Base-by-base conservation (phyloP, 2,888 invertebrate genomes). In the Yponomeuta sedellus region DNA sequence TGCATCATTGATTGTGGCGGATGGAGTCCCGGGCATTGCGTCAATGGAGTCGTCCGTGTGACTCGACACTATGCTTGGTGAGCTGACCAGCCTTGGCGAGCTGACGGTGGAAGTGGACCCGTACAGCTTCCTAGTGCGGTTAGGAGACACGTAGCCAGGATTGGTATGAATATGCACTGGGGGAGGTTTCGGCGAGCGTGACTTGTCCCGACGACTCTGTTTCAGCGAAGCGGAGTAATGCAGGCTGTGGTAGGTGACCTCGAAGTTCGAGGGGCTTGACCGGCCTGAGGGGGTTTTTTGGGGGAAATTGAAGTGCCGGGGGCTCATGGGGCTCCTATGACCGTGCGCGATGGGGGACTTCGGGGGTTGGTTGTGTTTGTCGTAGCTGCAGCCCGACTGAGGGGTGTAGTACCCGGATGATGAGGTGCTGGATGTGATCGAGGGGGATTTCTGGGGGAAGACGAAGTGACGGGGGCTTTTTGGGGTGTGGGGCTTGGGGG, bases 151-250 rank as follows among this genome's bases (percentile, higher is more conserved):
- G 72, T 93, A 93, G 4, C 93, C 93, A 25, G 93, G 93, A 76
- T 93, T 93, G 0, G 93, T 93, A 70, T 93, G 91, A 59, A 93
- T 93, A 76, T 93, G 91, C 58, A 92, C 92, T n/a, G 92, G 92
- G 1, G 91, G 91, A 1, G 91, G 91, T 69, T 89, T 91, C 0
- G 90, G 89, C 0, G 90, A 90, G 28, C 86, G 78, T 66, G 89
- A 88, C 67, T 89, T 90, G 67, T 90, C 90, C 1, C 91, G 78
- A 16, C 80, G 84, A 65, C 75, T 79, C 70, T 91, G 88, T 67
- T 91, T 91, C 3, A 91, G 70, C n/a, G 91, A 91, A 5, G 87
- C 78, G 16, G 85, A 78, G 72, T 90, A 88, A 56, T 88, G 85
- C 1, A 90, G 77, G 44, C 79, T 81, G 58, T 82, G 82, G 3